Percentiles rank a stretch among this genome's conserved stretches.
Conservation (phyloP, 2,888 invertebrate species). For the Crepidodera aurea region DNA sequence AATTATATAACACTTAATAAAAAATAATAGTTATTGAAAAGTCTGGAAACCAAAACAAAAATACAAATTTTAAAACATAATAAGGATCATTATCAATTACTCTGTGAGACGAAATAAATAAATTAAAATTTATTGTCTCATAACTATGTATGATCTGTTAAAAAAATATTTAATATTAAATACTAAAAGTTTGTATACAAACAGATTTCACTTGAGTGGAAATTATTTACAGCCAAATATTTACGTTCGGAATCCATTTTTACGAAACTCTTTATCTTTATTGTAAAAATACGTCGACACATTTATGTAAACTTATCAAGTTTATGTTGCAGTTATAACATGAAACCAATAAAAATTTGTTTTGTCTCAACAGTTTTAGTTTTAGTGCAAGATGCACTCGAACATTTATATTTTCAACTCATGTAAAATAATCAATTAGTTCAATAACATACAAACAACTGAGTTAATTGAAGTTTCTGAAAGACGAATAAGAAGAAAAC, state of each 20-base stretch:
- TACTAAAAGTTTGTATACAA: too few species aligned
- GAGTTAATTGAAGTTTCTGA: slow-evolving; percentile 1
- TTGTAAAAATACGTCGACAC: neutral
- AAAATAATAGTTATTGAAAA: too few species aligned
- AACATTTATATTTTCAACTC: neutral
- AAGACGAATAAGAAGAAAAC: neutral
- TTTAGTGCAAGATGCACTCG: neutral
- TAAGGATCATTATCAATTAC: too few species aligned
- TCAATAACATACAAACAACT: neutral
- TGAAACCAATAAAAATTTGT: neutral
- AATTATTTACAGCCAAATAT: neutral
- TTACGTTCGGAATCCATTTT: neutral
- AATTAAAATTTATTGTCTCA: too few species aligned
- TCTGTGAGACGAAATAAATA: too few species aligned
- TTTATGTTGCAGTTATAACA: neutral
- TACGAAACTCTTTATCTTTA: neutral
- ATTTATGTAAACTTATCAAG: too few species aligned
- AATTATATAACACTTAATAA: too few species aligned
- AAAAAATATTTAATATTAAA: too few species aligned
- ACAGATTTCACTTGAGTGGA: too few species aligned
- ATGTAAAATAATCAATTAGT: neutral
- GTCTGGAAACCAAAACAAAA: too few species aligned
- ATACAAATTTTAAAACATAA: too few species aligned
- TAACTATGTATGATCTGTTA: too few species aligned
- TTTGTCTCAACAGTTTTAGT: neutral